phyloP scores from a whole-genome alignment of 2,113 vertebrate genomes.

The Ictalurus furcatus region DNA sequence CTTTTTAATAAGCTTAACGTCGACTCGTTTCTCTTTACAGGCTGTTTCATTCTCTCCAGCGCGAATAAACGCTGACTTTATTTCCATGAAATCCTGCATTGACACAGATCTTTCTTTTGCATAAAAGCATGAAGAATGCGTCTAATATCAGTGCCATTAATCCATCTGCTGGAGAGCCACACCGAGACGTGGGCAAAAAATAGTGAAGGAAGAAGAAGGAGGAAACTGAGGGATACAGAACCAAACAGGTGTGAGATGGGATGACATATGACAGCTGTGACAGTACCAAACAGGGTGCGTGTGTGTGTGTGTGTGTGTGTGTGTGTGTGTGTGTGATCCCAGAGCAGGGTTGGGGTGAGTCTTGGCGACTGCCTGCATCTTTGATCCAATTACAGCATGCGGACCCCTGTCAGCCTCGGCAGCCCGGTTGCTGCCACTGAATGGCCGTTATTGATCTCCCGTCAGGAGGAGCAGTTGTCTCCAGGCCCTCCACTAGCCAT shows the following conservation, averaged over 20 bases:
- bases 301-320: constrained; percentile 78
- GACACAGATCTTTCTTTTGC: constrained; percentile 99
- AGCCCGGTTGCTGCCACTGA: constrained; percentile 90
- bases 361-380: constrained; percentile 88
- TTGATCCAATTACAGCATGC: constrained; percentile 98
- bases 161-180: constrained; percentile 92
- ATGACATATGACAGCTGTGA: constrained; percentile 99
- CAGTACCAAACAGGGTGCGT: constrained; percentile 78
- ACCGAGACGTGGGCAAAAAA: constrained; percentile 66
- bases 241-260: constrained; percentile 62
- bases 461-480: constrained; percentile 92
- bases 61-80: constrained; percentile 95
- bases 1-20: constrained; percentile 95
- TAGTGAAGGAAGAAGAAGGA: constrained; percentile 61
- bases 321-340: constrained; percentile 62
- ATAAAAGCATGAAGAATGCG: constrained; percentile 99
- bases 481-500: constrained; percentile 66
- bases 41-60: constrained; percentile 86
- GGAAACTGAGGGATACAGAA: constrained; percentile 69
- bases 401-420: constrained; percentile 97
- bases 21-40: constrained; percentile 94
- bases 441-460: constrained; percentile 99
- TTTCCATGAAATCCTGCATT: constrained; percentile 98
- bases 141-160: constrained; percentile 96
- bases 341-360: constrained; percentile 83